A percentile compares a stretch with the other conserved stretches of the same genome.
These are phyloP conservation scores for Chymomyza fuscimana DNA, from an alignment of 2,888 invertebrate genomes.

Conservation along the genomic window DNA sequence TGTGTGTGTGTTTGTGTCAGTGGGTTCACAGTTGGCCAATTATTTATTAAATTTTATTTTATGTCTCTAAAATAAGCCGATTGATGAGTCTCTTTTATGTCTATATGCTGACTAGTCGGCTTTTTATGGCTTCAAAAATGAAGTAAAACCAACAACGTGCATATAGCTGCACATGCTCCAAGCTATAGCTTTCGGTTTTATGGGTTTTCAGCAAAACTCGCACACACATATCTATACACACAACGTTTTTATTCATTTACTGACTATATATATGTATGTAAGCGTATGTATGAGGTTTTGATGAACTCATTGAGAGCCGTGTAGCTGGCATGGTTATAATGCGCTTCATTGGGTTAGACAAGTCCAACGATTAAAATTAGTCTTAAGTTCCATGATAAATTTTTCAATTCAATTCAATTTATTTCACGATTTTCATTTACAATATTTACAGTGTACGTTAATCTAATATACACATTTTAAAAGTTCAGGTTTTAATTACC, in stretches of 20 bases:
- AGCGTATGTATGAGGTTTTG: background rate
- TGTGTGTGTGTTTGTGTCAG: background rate
- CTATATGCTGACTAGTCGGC: slow-evolving; percentile 18
- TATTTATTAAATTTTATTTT: slow-evolving; percentile 62
- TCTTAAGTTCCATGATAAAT: no score
- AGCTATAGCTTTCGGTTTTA: background rate
- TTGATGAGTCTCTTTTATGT: slow-evolving; percentile 43
- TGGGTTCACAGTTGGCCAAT: slow-evolving; percentile 47
- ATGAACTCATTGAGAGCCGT: background rate
- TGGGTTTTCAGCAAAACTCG: background rate
- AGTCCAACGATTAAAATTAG: slow-evolving; percentile 1
- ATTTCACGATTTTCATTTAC: no score
- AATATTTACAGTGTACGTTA: no score
- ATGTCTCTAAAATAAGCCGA: slow-evolving; percentile 40
- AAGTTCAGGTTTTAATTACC: no score
- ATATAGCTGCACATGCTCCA: slow-evolving; percentile 7
- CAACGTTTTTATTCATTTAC: slow-evolving; percentile 2
- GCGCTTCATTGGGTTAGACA: slow-evolving; percentile 6
- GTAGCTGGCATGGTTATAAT: background rate
- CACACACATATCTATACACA: background rate
- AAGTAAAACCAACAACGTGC: slow-evolving; percentile 12
- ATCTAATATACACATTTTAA: no score
- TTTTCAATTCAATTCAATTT: no score
- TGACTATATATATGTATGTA: background rate
- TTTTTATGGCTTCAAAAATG: slow-evolving; percentile 31